phyloP scores from a whole-genome alignment of 2,797 vertebrate species.

The Momotus momota region DNA sequence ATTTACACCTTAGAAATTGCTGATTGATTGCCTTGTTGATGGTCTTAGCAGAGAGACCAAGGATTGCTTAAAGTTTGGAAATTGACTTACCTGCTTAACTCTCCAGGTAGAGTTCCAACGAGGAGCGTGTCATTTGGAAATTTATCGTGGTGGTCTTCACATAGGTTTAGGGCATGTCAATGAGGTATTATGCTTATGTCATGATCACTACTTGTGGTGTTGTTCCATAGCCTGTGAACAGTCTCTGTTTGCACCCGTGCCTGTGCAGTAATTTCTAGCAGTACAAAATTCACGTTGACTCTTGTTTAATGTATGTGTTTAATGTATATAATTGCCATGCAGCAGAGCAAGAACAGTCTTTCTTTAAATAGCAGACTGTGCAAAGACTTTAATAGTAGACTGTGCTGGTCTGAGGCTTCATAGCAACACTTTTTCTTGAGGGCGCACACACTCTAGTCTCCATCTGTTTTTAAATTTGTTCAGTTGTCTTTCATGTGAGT shows the following conservation, averaged over 20 bases:
- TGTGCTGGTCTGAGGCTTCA: conserved; percentile 1
- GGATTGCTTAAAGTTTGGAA: neutral
- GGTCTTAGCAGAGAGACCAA: neutral
- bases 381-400: neutral
- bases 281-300: neutral
- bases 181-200: neutral
- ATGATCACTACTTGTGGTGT: neutral
- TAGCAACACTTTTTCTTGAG: neutral
- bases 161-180: neutral
- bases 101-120: neutral
- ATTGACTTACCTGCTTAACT: neutral
- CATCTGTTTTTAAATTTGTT: neutral
- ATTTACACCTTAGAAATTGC: neutral
- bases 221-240: neutral
- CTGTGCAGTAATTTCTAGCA: neutral
- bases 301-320: neutral
- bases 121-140: neutral
- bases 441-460: neutral
- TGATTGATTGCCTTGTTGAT: neutral
- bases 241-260: neutral
- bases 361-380: neutral
- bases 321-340: neutral
- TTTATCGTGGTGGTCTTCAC: neutral
- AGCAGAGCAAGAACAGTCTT: neutral
- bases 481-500: neutral